A percentile compares a stretch with the other conserved stretches of the same genome.
Conservation (phyloP, 1,140 invertebrate species). For the Lerema accius region DNA sequence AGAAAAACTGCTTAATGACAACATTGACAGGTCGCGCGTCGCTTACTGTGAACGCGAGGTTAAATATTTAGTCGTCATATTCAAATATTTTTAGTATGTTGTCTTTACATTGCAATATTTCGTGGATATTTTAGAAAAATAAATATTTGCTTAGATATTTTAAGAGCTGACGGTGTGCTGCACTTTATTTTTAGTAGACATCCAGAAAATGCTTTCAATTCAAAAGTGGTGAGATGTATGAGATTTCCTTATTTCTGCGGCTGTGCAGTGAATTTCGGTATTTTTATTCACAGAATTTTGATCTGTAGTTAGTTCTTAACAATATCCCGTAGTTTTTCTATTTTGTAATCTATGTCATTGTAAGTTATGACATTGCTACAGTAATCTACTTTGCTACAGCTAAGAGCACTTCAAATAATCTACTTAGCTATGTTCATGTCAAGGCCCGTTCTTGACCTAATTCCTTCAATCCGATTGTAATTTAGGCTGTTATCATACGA, state of each 20-base stretch:
- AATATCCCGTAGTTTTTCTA: too few species aligned
- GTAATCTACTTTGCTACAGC: not conserved
- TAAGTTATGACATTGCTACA: not conserved
- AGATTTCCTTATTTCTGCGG: too few species aligned
- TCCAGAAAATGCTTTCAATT: not conserved
- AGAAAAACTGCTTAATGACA: slow-evolving; percentile 2
- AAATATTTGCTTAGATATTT: not conserved
- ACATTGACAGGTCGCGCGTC: not conserved
- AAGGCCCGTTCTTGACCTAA: not conserved
- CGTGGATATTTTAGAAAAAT: not conserved
- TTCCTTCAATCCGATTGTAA: not conserved
- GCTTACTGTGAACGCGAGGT: not conserved
- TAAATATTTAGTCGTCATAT: not conserved
- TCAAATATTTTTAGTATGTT: not conserved
- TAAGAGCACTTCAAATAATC: not conserved
- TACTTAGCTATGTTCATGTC: not conserved
- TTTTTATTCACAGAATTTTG: too few species aligned
- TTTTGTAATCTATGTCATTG: too few species aligned
- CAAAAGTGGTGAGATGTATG: too few species aligned
- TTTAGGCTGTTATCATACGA: too few species aligned
- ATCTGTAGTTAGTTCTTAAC: not conserved
- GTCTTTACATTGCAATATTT: not conserved
- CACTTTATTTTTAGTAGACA: not conserved
- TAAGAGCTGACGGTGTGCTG: not conserved
- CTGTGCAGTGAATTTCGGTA: too few species aligned